Evolutionary conservation across 1,140 invertebrate species (phyloP).

Genomic region (Saccostrea glomerata): DNA sequence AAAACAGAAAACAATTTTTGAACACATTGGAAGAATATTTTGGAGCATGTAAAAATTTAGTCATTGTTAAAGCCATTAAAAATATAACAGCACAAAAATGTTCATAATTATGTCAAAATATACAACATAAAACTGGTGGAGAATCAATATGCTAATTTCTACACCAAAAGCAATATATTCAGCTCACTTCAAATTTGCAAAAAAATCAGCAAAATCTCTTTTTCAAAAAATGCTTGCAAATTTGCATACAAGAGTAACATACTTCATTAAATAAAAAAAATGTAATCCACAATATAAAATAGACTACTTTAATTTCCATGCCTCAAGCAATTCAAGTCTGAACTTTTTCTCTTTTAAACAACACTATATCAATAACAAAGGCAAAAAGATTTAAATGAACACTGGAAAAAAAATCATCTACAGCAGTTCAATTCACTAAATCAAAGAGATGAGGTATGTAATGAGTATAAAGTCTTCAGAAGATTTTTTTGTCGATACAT

Average conservation of each 20-base stretch:
- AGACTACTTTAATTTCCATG: background rate
- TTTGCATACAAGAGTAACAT: too few relatives aligned
- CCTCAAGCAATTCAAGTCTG: background rate
- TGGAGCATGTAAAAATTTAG: slow-evolving; percentile 29
- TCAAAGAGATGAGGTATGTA: background rate
- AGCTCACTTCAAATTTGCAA: background rate
- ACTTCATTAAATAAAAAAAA: background rate
- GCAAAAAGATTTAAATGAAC: background rate
- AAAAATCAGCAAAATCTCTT: slow-evolving; percentile 4
- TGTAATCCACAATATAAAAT: background rate
- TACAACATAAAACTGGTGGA: background rate
- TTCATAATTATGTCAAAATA: background rate
- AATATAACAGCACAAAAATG: background rate
- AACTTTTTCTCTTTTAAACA: background rate
- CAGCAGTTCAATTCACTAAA: slow-evolving; percentile 3
- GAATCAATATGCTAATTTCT: background rate
- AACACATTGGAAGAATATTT: slow-evolving; percentile 38
- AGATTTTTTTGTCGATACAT: background rate
- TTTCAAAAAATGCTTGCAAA: background rate
- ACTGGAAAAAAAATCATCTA: background rate
- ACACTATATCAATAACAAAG: background rate
- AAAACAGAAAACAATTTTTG: slow-evolving; percentile 25
- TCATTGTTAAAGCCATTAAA: slow-evolving; percentile 21
- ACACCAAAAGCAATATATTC: background rate
- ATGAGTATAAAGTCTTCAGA: slow-evolving; percentile 20